phyloP scores from a whole-genome alignment of 2,113 vertebrate species.

The Oreotrochilus melanogaster region DNA sequence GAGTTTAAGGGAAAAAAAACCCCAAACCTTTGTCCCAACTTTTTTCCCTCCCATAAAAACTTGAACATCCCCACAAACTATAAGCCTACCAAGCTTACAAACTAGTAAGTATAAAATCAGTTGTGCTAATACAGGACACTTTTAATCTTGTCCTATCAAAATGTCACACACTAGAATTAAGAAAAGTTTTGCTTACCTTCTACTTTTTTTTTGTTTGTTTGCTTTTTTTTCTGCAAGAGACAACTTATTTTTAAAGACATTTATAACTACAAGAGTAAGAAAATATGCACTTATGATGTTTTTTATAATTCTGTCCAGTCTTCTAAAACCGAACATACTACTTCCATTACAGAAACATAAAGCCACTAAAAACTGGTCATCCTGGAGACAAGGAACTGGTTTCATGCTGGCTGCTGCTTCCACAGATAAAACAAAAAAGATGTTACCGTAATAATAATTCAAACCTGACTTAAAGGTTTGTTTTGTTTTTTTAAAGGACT shows the following conservation, averaged over 20 bases:
- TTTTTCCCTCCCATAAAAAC: not conserved
- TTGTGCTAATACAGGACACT: not conserved
- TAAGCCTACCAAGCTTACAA: not conserved
- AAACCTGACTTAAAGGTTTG: not conserved
- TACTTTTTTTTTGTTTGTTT: constrained; percentile 7
- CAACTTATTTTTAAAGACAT: constrained; percentile 15
- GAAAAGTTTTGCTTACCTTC: constrained; percentile 59
- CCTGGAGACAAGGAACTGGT: not conserved
- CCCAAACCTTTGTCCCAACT: not conserved
- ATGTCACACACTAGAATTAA: not conserved
- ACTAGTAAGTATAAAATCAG: not conserved
- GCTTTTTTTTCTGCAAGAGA: constrained; percentile 58
- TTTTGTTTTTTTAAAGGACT: not conserved
- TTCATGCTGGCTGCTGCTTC: not conserved
- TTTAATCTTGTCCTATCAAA: not conserved
- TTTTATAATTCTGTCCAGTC: not conserved
- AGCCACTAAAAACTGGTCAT: not conserved
- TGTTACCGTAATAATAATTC: not conserved
- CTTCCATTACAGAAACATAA: not conserved
- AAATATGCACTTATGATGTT: not conserved
- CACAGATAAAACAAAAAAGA: not conserved
- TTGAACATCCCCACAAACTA: not conserved
- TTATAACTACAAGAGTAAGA: not conserved
- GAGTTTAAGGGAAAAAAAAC: constrained; percentile 8
- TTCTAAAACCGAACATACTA: not conserved